A percentile compares a stretch with the other conserved stretches of the same genome.
These are phyloP conservation scores for Planiliza haematocheilus DNA, from an alignment of 2,113 vertebrate genomes.

Conservation along the genomic window DNA sequence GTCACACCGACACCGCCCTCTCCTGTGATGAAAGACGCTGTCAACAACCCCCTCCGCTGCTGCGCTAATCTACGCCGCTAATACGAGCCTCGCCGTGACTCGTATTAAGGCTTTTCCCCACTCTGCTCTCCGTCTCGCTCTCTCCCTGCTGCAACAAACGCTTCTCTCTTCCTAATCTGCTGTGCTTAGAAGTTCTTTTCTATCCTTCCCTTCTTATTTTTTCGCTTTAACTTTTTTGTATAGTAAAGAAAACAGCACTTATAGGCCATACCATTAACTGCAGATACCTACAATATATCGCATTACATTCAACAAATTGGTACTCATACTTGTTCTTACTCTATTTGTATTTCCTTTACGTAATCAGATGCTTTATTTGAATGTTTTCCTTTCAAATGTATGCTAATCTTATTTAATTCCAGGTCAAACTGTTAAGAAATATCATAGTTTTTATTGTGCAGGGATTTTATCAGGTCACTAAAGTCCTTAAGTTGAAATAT, in stretches of 20 bases:
- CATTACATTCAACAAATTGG: too few species aligned
- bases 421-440: too few species aligned
- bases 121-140: constrained; percentile 19
- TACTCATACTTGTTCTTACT: too few species aligned
- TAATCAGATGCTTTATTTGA: too few species aligned
- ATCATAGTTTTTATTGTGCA: not conserved
- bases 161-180: constrained; percentile 35
- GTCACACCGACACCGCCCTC: constrained; percentile 75
- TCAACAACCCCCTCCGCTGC: constrained; percentile 80
- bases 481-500: too few species aligned
- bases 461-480: too few species aligned
- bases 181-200: constrained; percentile 35
- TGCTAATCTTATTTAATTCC: not conserved
- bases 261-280: too few species aligned
- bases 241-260: not conserved
- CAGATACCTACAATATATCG: too few species aligned
- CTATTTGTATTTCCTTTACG: too few species aligned
- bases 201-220: constrained; percentile 23
- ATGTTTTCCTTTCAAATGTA: not conserved
- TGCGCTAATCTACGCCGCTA: constrained; percentile 61
- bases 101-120: constrained; percentile 16
- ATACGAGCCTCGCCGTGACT: constrained; percentile 41
- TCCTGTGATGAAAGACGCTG: constrained; percentile 86
- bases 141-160: constrained; percentile 7
- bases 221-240: constrained; percentile 1